phyloP scores from a whole-genome alignment of 2,113 vertebrate genomes.

The Probosciger aterrimus region DNA sequence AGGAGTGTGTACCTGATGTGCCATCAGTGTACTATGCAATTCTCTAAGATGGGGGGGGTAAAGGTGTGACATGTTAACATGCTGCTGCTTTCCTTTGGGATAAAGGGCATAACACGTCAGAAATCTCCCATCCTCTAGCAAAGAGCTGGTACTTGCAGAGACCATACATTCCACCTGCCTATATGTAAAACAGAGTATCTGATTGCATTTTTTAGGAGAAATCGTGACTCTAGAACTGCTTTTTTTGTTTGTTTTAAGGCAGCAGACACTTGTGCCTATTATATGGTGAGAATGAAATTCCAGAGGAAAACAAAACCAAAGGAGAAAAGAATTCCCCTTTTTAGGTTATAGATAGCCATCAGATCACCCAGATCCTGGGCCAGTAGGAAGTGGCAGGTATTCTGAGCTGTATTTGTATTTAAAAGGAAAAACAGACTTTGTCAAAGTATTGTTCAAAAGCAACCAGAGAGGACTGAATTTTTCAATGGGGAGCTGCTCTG shows the following conservation, averaged over 20 bases:
- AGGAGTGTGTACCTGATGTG: not conserved
- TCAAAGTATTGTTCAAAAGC: not conserved
- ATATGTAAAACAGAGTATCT: not conserved
- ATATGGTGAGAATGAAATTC: not conserved
- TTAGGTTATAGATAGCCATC: not conserved
- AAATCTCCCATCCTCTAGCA: not conserved
- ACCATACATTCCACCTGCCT: not conserved
- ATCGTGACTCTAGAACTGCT: fast-evolving
- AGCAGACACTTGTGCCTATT: not conserved
- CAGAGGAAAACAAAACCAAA: not conserved
- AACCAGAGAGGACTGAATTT: not conserved
- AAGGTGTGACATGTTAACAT: not conserved
- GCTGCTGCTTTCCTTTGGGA: not conserved
- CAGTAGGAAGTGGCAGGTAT: not conserved
- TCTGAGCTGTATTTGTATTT: not conserved
- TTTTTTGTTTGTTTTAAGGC: not conserved
- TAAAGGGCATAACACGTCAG: not conserved
- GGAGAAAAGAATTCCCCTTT: not conserved
- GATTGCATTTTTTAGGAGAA: not conserved
- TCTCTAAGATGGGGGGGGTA: not conserved
- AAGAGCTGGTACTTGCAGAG: not conserved
- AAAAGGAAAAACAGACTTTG: not conserved
- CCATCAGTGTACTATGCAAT: not conserved
- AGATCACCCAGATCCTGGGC: not conserved
- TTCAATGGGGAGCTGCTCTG: not conserved